Evolutionary conservation across 2,888 invertebrate species (phyloP).

Genomic region (Zygothrica quintamaculata): DNA sequence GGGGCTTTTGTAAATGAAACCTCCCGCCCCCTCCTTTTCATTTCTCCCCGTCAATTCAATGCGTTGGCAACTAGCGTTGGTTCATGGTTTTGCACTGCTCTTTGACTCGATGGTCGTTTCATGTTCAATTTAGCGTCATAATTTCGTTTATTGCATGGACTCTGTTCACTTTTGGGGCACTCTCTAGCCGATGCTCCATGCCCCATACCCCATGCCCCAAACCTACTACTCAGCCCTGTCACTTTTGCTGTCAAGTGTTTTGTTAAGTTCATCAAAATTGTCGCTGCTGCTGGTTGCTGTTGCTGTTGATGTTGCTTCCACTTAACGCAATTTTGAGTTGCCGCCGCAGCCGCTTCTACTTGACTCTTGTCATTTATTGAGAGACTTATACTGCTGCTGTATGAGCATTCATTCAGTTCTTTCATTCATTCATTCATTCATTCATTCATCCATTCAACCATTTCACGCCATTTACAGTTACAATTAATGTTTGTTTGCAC

Average conservation of each 20-base stretch:
- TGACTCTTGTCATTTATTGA: constrained; percentile 61
- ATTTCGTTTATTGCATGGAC: constrained; percentile 77
- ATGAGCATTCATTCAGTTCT: constrained; percentile 37
- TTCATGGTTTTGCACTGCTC: constrained; percentile 49
- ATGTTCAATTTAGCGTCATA: constrained; percentile 81
- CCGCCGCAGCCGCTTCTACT: constrained; percentile 56
- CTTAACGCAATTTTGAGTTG: constrained; percentile 72
- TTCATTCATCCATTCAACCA: constrained; percentile 57
- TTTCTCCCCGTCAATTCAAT: constrained; percentile 10
- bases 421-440: constrained; percentile 43
- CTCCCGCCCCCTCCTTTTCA: constrained; percentile 24
- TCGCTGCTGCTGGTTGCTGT: constrained; percentile 48
- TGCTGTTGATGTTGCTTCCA: constrained; percentile 38
- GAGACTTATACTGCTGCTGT: constrained; percentile 29
- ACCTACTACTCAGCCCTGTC: constrained; percentile 22
- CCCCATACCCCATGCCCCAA: constrained; percentile 1
- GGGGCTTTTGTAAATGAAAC: constrained; percentile 52
- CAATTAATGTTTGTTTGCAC: constrained; percentile 76
- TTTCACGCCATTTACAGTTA: constrained; percentile 78
- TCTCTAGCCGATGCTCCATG: background rate
- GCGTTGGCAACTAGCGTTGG: constrained; percentile 42
- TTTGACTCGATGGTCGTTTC: constrained; percentile 68
- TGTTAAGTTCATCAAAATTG: constrained; percentile 81
- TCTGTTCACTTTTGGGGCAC: constrained; percentile 45
- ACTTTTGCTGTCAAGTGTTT: constrained; percentile 73